Percentiles rank a stretch among this genome's conserved stretches.
Evolutionary conservation across 2,797 vertebrate genomes (phyloP).

Genomic region (Eptatretus atami): DNA sequence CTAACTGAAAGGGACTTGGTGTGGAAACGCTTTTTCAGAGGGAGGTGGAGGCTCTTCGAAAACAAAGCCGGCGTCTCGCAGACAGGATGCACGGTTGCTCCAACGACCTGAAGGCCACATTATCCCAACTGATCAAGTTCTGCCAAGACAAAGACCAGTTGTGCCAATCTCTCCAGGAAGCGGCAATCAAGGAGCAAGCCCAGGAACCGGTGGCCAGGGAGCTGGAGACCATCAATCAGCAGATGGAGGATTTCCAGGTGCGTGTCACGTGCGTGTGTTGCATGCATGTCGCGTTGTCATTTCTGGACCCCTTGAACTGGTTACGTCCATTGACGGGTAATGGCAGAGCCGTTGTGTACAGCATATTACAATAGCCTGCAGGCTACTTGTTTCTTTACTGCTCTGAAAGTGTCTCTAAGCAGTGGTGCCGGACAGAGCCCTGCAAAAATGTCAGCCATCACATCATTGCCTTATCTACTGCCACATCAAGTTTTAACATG

Average conservation of each 20-base stretch:
- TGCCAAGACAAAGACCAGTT: constrained; percentile 34
- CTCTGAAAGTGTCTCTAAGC: no score
- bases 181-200: constrained; percentile 35
- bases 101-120: constrained; percentile 36
- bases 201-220: constrained; percentile 58
- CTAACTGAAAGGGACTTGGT: no score
- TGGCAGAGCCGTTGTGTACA: no score
- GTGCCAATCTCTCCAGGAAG: constrained; percentile 27
- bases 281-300: no score
- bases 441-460: no score
- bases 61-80: constrained; percentile 42
- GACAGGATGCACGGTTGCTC: constrained; percentile 42
- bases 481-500: no score
- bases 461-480: no score
- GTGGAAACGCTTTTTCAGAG: constrained; percentile 11
- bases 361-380: no score
- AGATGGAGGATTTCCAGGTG: constrained; percentile 79
- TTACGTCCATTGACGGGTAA: no score
- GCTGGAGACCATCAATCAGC: constrained; percentile 67
- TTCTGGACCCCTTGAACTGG: no score
- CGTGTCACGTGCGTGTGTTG: constrained; percentile 9
- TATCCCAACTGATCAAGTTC: constrained; percentile 39
- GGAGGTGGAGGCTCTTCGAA: constrained; percentile 54
- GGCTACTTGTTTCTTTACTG: no score
- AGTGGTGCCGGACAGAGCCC: no score